These are phyloP conservation scores for Ophion obscuratus DNA, from an alignment of 2,888 invertebrate genomes.

Conservation along the genomic window DNA sequence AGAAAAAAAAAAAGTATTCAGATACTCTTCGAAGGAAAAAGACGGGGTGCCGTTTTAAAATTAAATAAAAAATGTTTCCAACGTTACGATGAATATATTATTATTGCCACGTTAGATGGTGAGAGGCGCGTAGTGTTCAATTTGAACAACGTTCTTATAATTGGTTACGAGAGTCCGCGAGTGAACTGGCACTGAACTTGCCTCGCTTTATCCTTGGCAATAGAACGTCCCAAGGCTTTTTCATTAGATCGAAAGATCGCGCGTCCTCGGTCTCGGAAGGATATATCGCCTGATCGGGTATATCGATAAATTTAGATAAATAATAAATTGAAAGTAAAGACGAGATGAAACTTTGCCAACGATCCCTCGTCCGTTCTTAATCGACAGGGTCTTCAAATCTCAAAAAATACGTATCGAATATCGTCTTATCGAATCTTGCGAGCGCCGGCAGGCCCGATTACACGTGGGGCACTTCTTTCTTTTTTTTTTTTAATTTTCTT, in stretches of 20 bases:
- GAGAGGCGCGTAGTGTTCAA: not conserved
- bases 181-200: conserved; percentile 33
- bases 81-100: not conserved
- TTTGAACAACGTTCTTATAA: not conserved
- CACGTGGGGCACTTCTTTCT: conserved; percentile 27
- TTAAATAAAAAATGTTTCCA: not conserved
- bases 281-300: not conserved
- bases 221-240: conserved; percentile 51
- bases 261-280: conserved; percentile 14
- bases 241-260: conserved; percentile 25
- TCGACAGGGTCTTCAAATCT: conserved; percentile 3
- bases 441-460: conserved; percentile 27
- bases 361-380: not conserved
- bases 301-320: conserved; percentile 15
- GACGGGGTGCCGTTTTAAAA: not conserved
- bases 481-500: not conserved
- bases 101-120: not conserved
- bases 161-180: not conserved
- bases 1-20: not conserved
- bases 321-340: not conserved
- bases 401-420: not conserved
- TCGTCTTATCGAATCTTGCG: conserved; percentile 18
- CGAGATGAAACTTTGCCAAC: conserved; percentile 8
- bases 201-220: conserved; percentile 43
- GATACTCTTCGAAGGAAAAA: not conserved